A percentile compares a stretch with the other conserved stretches of the same genome.
phyloP scores from a whole-genome alignment of 1,140 invertebrate genomes.

The Drosophila pachea region DNA sequence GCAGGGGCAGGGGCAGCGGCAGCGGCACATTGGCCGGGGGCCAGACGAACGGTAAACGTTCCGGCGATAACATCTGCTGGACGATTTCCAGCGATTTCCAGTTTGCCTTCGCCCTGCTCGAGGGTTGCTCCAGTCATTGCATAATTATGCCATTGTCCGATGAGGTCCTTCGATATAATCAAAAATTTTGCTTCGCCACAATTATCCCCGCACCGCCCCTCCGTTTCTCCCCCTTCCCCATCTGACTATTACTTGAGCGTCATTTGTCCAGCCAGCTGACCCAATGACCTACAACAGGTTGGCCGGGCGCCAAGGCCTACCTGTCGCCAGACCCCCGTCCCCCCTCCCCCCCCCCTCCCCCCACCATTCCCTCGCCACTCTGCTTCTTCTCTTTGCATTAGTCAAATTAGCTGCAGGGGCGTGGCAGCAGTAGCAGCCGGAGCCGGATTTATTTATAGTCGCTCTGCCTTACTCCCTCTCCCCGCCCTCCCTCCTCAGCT shows the following conservation, averaged over 20 bases:
- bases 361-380: too few species aligned
- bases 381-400: slow-evolving; percentile 40
- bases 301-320: not conserved
- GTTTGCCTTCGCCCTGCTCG: not conserved
- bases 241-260: too few species aligned
- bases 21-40: slow-evolving; percentile 12
- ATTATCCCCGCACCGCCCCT: too few species aligned
- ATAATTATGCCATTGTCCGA: slow-evolving; percentile 75
- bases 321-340: too few species aligned
- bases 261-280: slow-evolving; percentile 30
- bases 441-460: slow-evolving; percentile 57
- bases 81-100: slow-evolving; percentile 47
- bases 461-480: not conserved
- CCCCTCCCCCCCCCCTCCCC: too few species aligned
- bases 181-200: slow-evolving; percentile 64
- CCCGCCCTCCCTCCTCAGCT: too few species aligned
- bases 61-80: slow-evolving; percentile 72
- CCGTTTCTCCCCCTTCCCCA: too few species aligned
- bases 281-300: slow-evolving; percentile 60
- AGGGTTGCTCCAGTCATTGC: slow-evolving; percentile 64
- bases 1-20: too few species aligned
- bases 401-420: slow-evolving; percentile 65
- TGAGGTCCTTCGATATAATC: slow-evolving; percentile 66
- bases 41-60: slow-evolving; percentile 66
- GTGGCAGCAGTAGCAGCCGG: slow-evolving; percentile 21